Percentiles rank a stretch among this genome's conserved stretches.
These are phyloP conservation scores for Chydorus sphaericus DNA, from an alignment of 2,888 invertebrate species.

Conservation along the genomic window DNA sequence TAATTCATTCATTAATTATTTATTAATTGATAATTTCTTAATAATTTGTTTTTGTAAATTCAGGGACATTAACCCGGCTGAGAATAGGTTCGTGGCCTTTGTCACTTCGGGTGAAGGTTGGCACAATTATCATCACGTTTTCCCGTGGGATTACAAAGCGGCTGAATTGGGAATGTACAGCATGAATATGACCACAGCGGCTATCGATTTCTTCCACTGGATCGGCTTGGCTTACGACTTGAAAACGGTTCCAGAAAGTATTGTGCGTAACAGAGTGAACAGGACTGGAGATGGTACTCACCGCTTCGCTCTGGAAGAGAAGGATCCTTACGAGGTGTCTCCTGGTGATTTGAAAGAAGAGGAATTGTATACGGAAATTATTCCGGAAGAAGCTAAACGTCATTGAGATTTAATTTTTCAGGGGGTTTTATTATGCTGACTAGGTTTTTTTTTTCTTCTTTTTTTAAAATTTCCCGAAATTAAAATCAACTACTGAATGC, in stretches of 20 bases:
- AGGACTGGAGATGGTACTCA: slow-evolving; percentile 61
- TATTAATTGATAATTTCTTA: neutral
- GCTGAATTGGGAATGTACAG: slow-evolving; percentile 63
- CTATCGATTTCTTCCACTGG: slow-evolving; percentile 65
- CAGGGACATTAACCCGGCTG: slow-evolving; percentile 22
- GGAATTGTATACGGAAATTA: neutral
- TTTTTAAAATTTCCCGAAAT: no score
- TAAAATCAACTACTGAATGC: no score
- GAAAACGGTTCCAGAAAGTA: slow-evolving; percentile 52
- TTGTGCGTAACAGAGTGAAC: slow-evolving; percentile 49
- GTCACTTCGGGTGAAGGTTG: slow-evolving; percentile 72
- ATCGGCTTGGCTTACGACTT: slow-evolving; percentile 78
- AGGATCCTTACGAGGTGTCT: neutral
- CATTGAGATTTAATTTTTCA: no score
- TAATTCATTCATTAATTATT: slow-evolving; percentile 27
- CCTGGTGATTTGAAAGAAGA: neutral
- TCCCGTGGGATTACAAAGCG: slow-evolving; percentile 86
- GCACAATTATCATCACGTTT: slow-evolving; percentile 89
- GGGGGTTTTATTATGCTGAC: no score
- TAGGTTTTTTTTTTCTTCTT: no score
- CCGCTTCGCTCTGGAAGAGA: slow-evolving; percentile 20
- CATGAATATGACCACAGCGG: slow-evolving; percentile 55
- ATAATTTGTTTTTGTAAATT: neutral
- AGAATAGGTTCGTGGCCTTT: slow-evolving; percentile 22
- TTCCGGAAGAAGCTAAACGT: neutral